Evolutionary conservation across 2,888 invertebrate species (phyloP).

Genomic region (Nebria brevicollis): DNA sequence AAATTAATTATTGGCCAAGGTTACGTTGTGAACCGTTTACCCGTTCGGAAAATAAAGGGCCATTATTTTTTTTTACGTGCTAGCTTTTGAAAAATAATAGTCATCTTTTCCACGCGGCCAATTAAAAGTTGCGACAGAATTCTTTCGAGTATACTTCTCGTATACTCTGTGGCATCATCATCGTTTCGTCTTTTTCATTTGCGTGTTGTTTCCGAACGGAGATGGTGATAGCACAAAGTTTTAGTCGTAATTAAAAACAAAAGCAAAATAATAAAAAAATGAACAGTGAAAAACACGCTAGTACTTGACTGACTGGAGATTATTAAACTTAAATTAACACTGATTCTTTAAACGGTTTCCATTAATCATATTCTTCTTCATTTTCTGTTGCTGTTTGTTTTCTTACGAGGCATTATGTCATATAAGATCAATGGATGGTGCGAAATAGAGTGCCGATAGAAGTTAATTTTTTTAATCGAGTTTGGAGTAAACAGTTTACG

Average conservation of each 20-base stretch:
- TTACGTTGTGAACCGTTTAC: conserved; percentile 27
- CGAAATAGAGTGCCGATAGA: conserved; percentile 20
- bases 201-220: conserved; percentile 14
- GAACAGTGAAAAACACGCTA: background rate
- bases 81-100: conserved; percentile 41
- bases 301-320: conserved; percentile 28
- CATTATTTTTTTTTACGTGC: conserved; percentile 26
- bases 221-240: conserved; percentile 6
- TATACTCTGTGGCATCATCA: conserved; percentile 9
- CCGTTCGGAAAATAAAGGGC: conserved; percentile 33
- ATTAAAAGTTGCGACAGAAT: conserved; percentile 37
- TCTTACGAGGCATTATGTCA: conserved; percentile 16
- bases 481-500: conserved; percentile 24
- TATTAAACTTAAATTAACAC: conserved; percentile 45
- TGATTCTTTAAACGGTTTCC: conserved; percentile 40
- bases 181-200: conserved; percentile 22
- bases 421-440: conserved; percentile 36
- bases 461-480: conserved; percentile 32
- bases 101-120: conserved; percentile 39
- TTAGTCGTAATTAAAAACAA: conserved; percentile 15
- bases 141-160: conserved; percentile 4
- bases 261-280: background rate
- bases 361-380: conserved; percentile 37
- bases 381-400: conserved; percentile 24
- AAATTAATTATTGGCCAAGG: conserved; percentile 45